phyloP scores from a whole-genome alignment of 2,113 vertebrate genomes.

The Octodon degus region DNA sequence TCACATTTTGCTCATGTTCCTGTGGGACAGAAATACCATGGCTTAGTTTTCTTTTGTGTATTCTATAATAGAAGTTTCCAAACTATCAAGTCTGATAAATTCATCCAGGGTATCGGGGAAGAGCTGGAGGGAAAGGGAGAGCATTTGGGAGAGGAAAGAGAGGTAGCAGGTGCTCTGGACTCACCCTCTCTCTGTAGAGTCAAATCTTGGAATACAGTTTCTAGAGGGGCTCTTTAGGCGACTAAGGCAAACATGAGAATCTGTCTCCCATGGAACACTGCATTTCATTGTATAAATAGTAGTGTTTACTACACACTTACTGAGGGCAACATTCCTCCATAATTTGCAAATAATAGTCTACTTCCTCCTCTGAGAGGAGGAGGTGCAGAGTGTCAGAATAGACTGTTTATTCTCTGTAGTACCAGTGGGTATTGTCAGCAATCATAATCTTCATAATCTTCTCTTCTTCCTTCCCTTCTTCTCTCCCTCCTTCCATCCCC shows the following conservation, averaged over 20 bases:
- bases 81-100: not conserved
- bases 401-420: not conserved
- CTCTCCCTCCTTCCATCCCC: not conserved
- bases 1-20: not conserved
- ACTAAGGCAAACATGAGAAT: not conserved
- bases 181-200: not conserved
- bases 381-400: not conserved
- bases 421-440: not conserved
- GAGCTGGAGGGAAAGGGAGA: not conserved
- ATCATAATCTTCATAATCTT: not conserved
- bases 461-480: not conserved
- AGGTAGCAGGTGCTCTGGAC: fast-evolving
- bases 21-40: not conserved
- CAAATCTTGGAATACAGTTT: not conserved
- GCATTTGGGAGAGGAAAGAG: too few species aligned
- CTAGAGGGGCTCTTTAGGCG: not conserved
- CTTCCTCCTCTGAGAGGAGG: too few species aligned
- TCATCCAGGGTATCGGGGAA: fast-evolving
- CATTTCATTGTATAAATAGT: not conserved
- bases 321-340: not conserved
- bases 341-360: not conserved
- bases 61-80: not conserved
- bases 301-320: not conserved
- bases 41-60: not conserved
- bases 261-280: not conserved